phyloP scores from a whole-genome alignment of 2,888 invertebrate genomes.

The Ceramica pisi region DNA sequence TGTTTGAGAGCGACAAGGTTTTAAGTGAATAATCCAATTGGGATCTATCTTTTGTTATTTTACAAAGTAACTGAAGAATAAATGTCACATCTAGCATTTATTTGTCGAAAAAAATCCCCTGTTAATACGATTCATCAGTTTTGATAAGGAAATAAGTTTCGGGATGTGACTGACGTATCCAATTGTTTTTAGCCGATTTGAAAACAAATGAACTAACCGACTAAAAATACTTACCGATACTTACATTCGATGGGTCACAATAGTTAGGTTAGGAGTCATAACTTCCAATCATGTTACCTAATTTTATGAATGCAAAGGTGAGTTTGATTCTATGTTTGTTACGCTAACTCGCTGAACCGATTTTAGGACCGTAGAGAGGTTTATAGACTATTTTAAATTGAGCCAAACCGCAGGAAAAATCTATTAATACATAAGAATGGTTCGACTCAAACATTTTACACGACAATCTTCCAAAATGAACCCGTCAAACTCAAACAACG shows the following conservation, averaged over 20 bases:
- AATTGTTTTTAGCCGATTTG: constrained; percentile 14
- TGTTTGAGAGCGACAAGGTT: constrained; percentile 23
- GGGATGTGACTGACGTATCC: constrained; percentile 4
- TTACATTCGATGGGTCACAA: background rate
- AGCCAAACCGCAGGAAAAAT: too few relatives aligned
- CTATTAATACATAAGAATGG: too few relatives aligned
- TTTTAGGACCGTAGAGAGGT: too few relatives aligned
- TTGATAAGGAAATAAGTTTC: constrained; percentile 1
- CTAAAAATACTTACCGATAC: background rate
- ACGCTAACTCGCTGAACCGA: too few relatives aligned
- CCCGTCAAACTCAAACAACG: constrained; percentile 23
- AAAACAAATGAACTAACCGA: background rate
- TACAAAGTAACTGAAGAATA: background rate
- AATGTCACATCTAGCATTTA: background rate
- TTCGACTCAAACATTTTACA: background rate
- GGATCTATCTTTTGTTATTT: background rate
- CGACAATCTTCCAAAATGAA: constrained; percentile 21
- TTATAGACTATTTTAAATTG: too few relatives aligned
- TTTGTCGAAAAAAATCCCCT: background rate
- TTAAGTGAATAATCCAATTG: constrained; percentile 21
- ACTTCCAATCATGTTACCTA: background rate
- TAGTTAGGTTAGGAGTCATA: background rate
- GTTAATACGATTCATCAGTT: constrained; percentile 5
- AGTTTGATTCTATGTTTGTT: too few relatives aligned
- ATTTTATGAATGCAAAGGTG: too few relatives aligned